These are phyloP conservation scores for Archilochus colubris DNA, from an alignment of 2,113 vertebrate species.

Conservation along the genomic window DNA sequence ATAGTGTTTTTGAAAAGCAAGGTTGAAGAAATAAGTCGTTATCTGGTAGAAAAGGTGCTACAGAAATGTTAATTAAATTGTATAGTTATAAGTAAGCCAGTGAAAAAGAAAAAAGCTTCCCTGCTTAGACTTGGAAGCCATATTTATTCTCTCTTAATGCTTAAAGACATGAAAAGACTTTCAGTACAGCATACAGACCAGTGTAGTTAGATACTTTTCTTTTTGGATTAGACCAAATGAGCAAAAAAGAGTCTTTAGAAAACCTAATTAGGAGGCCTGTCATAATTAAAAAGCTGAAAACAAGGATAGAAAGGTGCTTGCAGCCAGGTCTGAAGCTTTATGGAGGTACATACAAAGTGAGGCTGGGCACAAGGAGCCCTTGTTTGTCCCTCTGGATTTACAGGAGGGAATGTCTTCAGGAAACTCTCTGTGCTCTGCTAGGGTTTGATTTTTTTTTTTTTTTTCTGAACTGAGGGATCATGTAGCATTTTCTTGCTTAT, in stretches of 20 bases:
- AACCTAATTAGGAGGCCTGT: not conserved
- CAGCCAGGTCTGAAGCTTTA: not conserved
- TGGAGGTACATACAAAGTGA: not conserved
- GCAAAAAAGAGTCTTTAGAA: not conserved
- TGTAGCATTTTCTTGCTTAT: too few species aligned
- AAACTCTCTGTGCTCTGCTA: rapidly evolving
- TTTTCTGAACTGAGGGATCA: too few species aligned
- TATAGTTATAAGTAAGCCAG: conserved; percentile 56
- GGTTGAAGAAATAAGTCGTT: conserved; percentile 61
- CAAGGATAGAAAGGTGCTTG: not conserved
- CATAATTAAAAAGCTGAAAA: not conserved
- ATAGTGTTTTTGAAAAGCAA: conserved; percentile 58
- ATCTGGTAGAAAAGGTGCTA: conserved; percentile 68
- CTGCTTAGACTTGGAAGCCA: conserved; percentile 44
- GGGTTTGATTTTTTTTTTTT: too few species aligned
- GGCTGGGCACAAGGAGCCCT: not conserved
- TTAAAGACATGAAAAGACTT: conserved; percentile 41
- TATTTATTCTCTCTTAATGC: conserved; percentile 49
- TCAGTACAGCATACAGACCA: not conserved
- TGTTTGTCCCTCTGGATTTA: too few species aligned
- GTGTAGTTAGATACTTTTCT: not conserved
- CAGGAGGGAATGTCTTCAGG: rapidly evolving
- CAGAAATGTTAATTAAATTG: conserved; percentile 76
- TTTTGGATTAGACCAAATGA: conserved; percentile 15
- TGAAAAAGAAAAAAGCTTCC: conserved; percentile 49